Conservation (phyloP, 2,888 invertebrate genomes). For the Omphaloscelis lunosa region DNA sequence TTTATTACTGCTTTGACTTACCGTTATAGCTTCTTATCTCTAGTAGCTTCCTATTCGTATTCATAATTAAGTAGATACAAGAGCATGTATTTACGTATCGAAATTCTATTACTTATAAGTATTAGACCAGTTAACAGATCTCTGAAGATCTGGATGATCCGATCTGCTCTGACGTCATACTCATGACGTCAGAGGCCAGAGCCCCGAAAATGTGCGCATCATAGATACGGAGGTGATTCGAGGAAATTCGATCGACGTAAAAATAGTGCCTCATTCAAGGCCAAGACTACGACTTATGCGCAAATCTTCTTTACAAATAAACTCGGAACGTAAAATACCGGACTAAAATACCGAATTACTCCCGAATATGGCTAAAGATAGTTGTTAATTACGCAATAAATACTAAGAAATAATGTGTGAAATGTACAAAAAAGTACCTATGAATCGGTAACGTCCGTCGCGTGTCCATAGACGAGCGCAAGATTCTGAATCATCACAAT, state of each 20-base stretch:
- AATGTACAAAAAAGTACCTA: background rate
- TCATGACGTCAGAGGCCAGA: conserved; percentile 17
- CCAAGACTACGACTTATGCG: background rate
- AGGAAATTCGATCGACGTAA: background rate
- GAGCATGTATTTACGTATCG: background rate
- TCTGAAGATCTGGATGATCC: background rate
- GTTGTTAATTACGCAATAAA: background rate
- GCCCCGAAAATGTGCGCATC: background rate
- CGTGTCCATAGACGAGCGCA: background rate
- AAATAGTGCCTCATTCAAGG: conserved; percentile 25
- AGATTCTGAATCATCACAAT: conserved; percentile 28
- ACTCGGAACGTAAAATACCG: background rate
- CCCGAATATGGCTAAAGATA: background rate
- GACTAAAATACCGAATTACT: background rate
- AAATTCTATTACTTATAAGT: too few species aligned
- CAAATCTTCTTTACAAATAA: conserved; percentile 3
- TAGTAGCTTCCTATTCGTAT: background rate
- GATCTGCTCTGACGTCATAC: background rate
- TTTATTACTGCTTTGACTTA: background rate
- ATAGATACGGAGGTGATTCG: background rate
- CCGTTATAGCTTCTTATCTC: background rate
- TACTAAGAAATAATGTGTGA: background rate
- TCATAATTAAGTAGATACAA: background rate
- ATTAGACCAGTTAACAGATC: background rate
- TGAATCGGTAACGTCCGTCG: background rate